Evolutionary conservation across 1,140 invertebrate genomes (phyloP).

Genomic region (Dendrolimus kikuchii): DNA sequence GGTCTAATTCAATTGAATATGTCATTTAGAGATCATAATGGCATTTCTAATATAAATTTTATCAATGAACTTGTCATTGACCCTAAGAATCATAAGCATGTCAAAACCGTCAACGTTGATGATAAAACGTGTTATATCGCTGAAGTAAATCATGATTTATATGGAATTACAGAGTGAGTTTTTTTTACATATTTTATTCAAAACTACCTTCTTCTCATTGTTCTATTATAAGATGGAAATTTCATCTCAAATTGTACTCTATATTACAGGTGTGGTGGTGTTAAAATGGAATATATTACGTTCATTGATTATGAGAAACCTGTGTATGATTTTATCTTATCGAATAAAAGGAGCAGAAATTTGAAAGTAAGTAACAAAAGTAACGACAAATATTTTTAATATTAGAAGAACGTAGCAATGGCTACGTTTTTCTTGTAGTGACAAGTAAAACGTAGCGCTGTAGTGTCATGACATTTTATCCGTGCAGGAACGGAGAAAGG

Average conservation of each 20-base stretch:
- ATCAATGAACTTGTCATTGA: constrained; percentile 20
- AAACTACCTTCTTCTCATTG: too few species aligned
- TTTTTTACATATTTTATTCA: not conserved
- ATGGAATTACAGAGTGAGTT: constrained; percentile 7
- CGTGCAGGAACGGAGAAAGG: too few species aligned
- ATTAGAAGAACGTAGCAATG: too few species aligned
- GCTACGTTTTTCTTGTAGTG: too few species aligned
- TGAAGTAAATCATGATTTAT: not conserved
- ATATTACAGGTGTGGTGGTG: too few species aligned
- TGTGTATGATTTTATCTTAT: not conserved
- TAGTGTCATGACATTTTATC: too few species aligned
- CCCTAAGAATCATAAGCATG: constrained; percentile 6
- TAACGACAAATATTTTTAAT: too few species aligned
- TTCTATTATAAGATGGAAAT: too few species aligned
- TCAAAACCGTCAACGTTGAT: constrained; percentile 1
- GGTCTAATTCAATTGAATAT: constrained; percentile 20
- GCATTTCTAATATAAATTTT: constrained; percentile 18
- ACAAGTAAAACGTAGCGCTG: too few species aligned
- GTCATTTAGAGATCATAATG: constrained; percentile 13
- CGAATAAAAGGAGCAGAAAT: not conserved
- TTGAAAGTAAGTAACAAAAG: not conserved
- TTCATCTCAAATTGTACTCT: too few species aligned
- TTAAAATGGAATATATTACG: too few species aligned
- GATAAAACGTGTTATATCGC: constrained; percentile 5
- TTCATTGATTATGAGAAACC: too few species aligned